A percentile compares a stretch with the other conserved stretches of the same genome.
These are phyloP conservation scores for Panzeria rudis DNA, from an alignment of 2,888 invertebrate genomes.

Conservation along the genomic window DNA sequence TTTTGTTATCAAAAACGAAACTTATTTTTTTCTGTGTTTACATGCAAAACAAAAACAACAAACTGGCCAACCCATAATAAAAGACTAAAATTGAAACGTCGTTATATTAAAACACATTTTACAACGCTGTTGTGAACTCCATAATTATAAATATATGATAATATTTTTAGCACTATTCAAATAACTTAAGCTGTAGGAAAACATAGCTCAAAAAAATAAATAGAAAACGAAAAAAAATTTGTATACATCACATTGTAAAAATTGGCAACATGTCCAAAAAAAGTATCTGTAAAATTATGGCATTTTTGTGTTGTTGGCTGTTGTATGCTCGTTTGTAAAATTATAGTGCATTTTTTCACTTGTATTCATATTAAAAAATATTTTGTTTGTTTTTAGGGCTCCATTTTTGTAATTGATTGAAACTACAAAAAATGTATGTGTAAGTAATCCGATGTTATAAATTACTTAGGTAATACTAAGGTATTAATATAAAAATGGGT, in stretches of 20 bases:
- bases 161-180: slow-evolving; percentile 25
- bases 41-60: too few species aligned
- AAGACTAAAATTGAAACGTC: too few species aligned
- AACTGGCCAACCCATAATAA: too few species aligned
- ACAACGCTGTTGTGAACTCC: too few species aligned
- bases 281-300: slow-evolving; percentile 62
- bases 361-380: slow-evolving; percentile 13
- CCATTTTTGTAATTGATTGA: slow-evolving; percentile 70
- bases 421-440: slow-evolving; percentile 57
- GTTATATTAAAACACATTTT: too few species aligned
- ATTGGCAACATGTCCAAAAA: slow-evolving; percentile 67
- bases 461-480: slow-evolving; percentile 64
- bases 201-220: not conserved
- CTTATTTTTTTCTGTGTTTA: too few species aligned
- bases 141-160: too few species aligned
- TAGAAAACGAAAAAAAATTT: slow-evolving; percentile 25
- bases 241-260: slow-evolving; percentile 71
- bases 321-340: slow-evolving; percentile 34
- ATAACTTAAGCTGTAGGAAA: slow-evolving; percentile 12
- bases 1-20: too few species aligned
- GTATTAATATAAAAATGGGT: slow-evolving; percentile 59
- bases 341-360: slow-evolving; percentile 46
- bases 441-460: slow-evolving; percentile 68
- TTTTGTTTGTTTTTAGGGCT: slow-evolving; percentile 33
- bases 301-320: slow-evolving; percentile 28